Base-by-base conservation (phyloP, 2,888 invertebrate species). In the Chalcis sispes region DNA sequence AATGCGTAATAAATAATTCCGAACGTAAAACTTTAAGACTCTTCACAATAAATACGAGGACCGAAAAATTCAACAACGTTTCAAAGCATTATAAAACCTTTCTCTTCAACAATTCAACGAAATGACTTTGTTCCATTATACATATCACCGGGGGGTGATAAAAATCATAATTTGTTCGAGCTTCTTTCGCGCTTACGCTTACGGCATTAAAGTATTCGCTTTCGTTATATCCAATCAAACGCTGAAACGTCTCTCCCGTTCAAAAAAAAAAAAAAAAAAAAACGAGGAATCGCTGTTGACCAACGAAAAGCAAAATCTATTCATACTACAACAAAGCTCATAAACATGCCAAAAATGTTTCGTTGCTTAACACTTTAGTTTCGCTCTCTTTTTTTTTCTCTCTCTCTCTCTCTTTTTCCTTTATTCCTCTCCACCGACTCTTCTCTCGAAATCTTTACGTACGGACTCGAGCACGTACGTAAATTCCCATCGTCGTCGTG, bases 271-370 rank as follows among this genome's bases (percentile, higher is more conserved):
- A 40, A 18, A 62, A 32, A 56, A 36, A 61, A 3, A 32, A 23
- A 46, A 46, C 3, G 46, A 46, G 20, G 15, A 36, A 2, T 27
- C 32, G 32, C 46, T n/a, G n/a, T 7, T n/a, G 56, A 13, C 48
- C 29, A 32, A 18, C 20, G 54, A 66, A 32, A 62, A 69, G 46
- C 27, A 62, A 61, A 56, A 25, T 64, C 76, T 72, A 76, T 76
- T 62, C 72, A 64, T 29, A n/a, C 65, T 25, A 48, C 58, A 56
- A 54, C 54, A 32, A 50, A 56, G 64, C 18, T 70, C 72, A 56
- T 78, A 78, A 78, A 75, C 36, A 75, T 78, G 78, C 75, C 78
- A 78, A 75, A 78, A 72, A 75, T 64, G 67, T 59, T 46, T 27
- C 42, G 75, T 66, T 67, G 77, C 75, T 75, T 59, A 64, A 75